A percentile compares a stretch with the other conserved stretches of the same genome.
Evolutionary conservation across 2,797 vertebrate genomes (phyloP).

Genomic region (Paedocypris micromegethes): DNA sequence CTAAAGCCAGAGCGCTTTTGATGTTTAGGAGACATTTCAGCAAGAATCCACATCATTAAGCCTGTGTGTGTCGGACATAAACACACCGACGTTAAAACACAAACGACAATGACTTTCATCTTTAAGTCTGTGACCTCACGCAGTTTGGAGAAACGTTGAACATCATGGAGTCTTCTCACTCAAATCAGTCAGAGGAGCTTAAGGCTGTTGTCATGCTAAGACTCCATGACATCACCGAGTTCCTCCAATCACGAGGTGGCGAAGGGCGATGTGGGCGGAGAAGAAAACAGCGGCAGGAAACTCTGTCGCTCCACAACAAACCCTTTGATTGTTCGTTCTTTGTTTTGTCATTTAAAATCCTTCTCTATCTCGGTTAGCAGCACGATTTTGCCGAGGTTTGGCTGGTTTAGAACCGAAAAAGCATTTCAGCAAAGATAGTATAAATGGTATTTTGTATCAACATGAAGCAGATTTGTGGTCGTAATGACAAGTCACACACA

Average conservation of each 20-base stretch:
- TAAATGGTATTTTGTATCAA: too few species aligned
- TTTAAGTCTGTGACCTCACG: slow-evolving; percentile 23
- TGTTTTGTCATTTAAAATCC: slow-evolving; percentile 8
- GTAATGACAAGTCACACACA: too few species aligned
- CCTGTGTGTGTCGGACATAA: slow-evolving; percentile 8
- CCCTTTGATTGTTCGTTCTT: too few species aligned
- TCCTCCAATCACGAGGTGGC: slow-evolving; percentile 25
- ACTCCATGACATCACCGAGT: slow-evolving; percentile 45
- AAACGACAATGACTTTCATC: slow-evolving; percentile 4
- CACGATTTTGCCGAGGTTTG: too few species aligned
- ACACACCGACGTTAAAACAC: background rate
- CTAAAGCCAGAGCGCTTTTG: too few species aligned
- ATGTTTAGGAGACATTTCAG: too few species aligned
- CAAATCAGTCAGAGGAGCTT: slow-evolving; percentile 7
- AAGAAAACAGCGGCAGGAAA: slow-evolving; percentile 50
- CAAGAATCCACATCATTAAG: too few species aligned
- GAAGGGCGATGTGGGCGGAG: slow-evolving; percentile 31
- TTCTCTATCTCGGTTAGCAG: background rate
- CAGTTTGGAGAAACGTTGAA: background rate
- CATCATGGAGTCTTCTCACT: slow-evolving; percentile 11
- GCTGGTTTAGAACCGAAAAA: too few species aligned
- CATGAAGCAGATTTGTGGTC: too few species aligned
- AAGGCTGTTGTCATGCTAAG: slow-evolving; percentile 10
- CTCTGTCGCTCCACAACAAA: too few species aligned
- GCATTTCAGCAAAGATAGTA: too few species aligned